A percentile compares a stretch with the other conserved stretches of the same genome.
Evolutionary conservation across 2,113 vertebrate genomes (phyloP).

Genomic region (Phrynocephalus versicolor): DNA sequence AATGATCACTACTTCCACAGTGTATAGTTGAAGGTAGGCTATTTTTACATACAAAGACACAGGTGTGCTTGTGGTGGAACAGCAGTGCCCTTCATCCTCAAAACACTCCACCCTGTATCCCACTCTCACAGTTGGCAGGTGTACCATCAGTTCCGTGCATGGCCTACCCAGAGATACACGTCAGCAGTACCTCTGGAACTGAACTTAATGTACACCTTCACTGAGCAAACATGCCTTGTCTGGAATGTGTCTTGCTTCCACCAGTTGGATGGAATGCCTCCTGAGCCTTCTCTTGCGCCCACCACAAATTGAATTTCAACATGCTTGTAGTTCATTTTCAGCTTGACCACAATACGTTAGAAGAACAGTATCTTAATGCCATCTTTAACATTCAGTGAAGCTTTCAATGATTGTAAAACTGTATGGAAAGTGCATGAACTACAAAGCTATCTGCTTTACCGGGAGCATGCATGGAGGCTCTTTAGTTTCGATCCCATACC

Average conservation of each 20-base stretch:
- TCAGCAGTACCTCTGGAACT: neutral
- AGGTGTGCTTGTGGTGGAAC: neutral
- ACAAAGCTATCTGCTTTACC: neutral
- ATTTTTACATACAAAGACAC: neutral
- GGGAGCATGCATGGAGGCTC: neutral
- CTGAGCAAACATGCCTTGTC: neutral
- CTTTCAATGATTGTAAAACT: neutral
- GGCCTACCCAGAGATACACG: neutral
- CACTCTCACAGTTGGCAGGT: neutral
- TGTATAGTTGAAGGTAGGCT: neutral
- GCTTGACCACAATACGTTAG: neutral
- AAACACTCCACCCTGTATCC: neutral
- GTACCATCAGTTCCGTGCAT: neutral
- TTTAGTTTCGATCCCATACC: neutral
- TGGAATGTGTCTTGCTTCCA: neutral
- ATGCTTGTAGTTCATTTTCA: neutral
- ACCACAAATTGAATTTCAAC: neutral
- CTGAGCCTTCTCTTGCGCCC: neutral
- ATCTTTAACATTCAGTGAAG: neutral
- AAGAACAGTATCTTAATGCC: neutral
- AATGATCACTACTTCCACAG: neutral
- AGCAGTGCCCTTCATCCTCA: neutral
- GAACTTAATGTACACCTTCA: neutral
- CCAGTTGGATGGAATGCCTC: neutral
- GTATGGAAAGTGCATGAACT: neutral